Conservation (phyloP, 1,140 invertebrate species). For the Solen grandis region DNA sequence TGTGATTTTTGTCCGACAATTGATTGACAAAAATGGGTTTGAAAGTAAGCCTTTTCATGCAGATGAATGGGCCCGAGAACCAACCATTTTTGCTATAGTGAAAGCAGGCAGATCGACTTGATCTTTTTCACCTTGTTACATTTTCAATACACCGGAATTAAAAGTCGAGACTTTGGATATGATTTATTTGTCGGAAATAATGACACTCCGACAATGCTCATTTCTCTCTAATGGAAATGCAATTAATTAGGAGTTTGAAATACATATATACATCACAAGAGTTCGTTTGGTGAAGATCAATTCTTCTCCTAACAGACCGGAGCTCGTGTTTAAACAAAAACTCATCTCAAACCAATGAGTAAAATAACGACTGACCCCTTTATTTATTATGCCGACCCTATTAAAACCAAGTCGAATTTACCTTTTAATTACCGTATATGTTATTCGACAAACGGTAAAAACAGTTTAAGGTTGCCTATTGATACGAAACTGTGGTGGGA, state of each 20-base stretch:
- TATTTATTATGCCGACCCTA: slow-evolving; percentile 23
- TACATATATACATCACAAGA: slow-evolving; percentile 8
- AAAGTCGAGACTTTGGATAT: slow-evolving; percentile 52
- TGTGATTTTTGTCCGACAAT: slow-evolving; percentile 48
- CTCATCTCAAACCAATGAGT: slow-evolving; percentile 1
- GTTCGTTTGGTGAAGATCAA: slow-evolving; percentile 35
- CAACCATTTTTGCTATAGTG: neutral
- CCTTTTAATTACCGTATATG: slow-evolving; percentile 41
- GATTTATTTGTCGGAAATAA: slow-evolving; percentile 46
- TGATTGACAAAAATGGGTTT: slow-evolving; percentile 38
- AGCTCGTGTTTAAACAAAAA: neutral
- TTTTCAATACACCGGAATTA: slow-evolving; percentile 39
- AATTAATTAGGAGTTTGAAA: slow-evolving; percentile 54
- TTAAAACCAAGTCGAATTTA: slow-evolving; percentile 46
- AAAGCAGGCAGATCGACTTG: neutral
- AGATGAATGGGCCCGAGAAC: neutral
- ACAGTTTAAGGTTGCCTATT: no score
- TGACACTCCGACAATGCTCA: slow-evolving; percentile 20
- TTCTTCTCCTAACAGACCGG: neutral
- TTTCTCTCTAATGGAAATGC: slow-evolving; percentile 27
- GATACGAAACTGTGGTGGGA: neutral
- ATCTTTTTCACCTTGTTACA: neutral
- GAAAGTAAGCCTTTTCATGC: slow-evolving; percentile 41
- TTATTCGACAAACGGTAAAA: no score
- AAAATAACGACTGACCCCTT: slow-evolving; percentile 34